A percentile compares a stretch with the other conserved stretches of the same genome.
phyloP scores from a whole-genome alignment of 2,797 vertebrate species.

The Malurus splendens region DNA sequence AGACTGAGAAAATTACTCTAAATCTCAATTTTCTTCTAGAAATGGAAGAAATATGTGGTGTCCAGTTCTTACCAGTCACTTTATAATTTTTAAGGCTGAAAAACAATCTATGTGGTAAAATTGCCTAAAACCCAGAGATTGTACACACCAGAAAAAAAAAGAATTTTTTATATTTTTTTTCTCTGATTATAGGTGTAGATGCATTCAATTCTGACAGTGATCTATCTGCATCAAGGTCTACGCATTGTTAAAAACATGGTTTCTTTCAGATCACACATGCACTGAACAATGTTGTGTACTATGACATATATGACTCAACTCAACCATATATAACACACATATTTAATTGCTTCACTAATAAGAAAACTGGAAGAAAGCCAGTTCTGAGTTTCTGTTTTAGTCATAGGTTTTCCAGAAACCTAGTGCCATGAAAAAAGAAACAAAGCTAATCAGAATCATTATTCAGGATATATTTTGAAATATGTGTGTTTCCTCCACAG shows the following conservation, averaged over 20 bases:
- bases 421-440: not conserved
- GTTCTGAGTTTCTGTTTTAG: not conserved
- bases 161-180: not conserved
- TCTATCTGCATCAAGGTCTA: not conserved
- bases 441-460: not conserved
- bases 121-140: not conserved
- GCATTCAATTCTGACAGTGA: not conserved
- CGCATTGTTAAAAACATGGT: not conserved
- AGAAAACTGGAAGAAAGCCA: not conserved
- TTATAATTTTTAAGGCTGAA: not conserved
- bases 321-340: not conserved
- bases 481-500: not conserved
- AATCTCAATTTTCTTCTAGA: not conserved
- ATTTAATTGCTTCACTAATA: not conserved
- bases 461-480: not conserved
- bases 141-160: not conserved
- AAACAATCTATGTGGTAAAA: not conserved
- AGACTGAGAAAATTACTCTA: not conserved
- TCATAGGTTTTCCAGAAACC: not conserved
- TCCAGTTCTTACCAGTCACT: not conserved
- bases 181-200: not conserved
- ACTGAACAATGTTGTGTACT: not conserved
- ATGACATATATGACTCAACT: not conserved
- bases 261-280: not conserved
- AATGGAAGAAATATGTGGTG: not conserved